phyloP scores from a whole-genome alignment of 1,140 invertebrate genomes.

The Bombus fervidus region DNA sequence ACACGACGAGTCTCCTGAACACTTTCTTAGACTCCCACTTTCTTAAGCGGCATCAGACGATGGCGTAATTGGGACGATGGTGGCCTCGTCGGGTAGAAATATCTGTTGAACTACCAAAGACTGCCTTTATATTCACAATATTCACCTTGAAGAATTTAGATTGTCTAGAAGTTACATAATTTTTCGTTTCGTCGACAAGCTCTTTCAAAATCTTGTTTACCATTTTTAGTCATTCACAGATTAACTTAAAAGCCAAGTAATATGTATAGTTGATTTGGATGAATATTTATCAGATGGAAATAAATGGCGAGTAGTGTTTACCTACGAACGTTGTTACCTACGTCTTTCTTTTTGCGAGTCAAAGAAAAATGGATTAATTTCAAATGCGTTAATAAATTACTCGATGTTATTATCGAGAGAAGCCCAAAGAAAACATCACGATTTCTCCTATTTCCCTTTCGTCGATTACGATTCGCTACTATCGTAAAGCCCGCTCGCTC shows the following conservation, averaged over 20 bases:
- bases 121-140: neutral
- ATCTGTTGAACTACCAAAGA: neutral
- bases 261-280: too few species aligned
- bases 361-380: neutral
- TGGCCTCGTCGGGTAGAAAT: neutral
- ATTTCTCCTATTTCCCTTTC: neutral
- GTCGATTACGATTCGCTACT: too few species aligned
- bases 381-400: neutral
- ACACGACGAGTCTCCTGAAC: too few species aligned
- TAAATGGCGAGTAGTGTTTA: too few species aligned
- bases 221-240: too few species aligned
- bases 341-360: neutral
- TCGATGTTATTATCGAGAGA: neutral
- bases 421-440: neutral
- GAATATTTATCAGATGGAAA: too few species aligned
- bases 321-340: too few species aligned
- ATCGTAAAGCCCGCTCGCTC: neutral
- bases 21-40: constrained; percentile 7
- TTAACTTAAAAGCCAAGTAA: too few species aligned
- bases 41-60: neutral
- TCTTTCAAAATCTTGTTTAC: neutral
- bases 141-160: neutral
- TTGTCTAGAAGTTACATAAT: neutral
- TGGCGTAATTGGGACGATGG: neutral
- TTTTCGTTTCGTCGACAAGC: neutral